Percentiles rank a stretch among this genome's conserved stretches.
Evolutionary conservation across 2,113 vertebrate species (phyloP).

Genomic region (Macroglossus sobrinus): DNA sequence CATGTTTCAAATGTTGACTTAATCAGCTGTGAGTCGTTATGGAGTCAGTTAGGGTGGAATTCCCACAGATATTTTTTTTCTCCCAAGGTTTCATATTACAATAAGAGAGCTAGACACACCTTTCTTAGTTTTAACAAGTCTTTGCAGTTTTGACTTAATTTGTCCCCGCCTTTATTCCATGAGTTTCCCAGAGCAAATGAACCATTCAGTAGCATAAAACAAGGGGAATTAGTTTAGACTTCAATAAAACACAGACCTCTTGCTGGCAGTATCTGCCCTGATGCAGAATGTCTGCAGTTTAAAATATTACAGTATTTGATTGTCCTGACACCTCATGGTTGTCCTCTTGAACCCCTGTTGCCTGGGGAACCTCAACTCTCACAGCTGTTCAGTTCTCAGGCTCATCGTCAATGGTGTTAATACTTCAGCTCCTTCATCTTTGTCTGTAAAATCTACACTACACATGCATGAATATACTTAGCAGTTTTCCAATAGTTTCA

Average conservation of each 20-base stretch:
- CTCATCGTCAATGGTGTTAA: conserved; percentile 53
- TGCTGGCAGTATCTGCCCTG: conserved; percentile 59
- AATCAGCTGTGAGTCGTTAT: conserved; percentile 48
- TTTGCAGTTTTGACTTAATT: conserved; percentile 77
- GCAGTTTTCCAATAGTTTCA: conserved; percentile 35
- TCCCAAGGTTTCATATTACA: not conserved
- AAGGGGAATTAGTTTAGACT: conserved; percentile 77
- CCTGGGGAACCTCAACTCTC: conserved; percentile 55
- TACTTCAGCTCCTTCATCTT: conserved; percentile 57
- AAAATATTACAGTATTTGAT: conserved; percentile 59
- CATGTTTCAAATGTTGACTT: conserved; percentile 52
- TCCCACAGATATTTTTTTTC: not conserved
- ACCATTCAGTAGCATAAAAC: conserved; percentile 74
- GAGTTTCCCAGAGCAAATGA: conserved; percentile 76
- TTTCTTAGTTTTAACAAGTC: conserved; percentile 70
- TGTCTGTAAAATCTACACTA: conserved; percentile 57
- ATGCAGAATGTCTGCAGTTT: conserved; percentile 53
- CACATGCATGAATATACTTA: not conserved
- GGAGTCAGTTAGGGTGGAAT: conserved; percentile 47
- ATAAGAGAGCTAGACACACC: conserved; percentile 61
- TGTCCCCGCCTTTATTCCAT: conserved; percentile 65
- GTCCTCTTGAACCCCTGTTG: conserved; percentile 66
- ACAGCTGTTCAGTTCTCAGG: conserved; percentile 62
- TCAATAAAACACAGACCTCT: conserved; percentile 76
- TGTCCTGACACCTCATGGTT: conserved; percentile 68